Evolutionary conservation across 2,888 invertebrate species (phyloP), one percentile per base, ranked within the genome.

Genomic region (Cheilosia impressa): DNA sequence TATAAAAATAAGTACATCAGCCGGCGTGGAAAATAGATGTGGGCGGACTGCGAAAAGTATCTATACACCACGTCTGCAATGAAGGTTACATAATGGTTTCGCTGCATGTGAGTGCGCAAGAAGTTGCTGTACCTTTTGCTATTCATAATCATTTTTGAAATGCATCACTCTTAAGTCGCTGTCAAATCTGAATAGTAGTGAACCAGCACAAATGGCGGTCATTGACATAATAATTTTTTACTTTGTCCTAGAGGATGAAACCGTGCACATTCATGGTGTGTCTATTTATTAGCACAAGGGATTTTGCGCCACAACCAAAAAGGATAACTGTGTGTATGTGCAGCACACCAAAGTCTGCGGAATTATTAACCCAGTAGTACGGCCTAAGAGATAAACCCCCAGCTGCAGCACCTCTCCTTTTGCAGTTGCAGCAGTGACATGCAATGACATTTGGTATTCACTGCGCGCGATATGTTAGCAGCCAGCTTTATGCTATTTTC

Each of bases 391-490:
- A 68, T 63, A 27, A 27, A 1, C 19, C 50, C 38, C 55, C 31
- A 55, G 9, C 41, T 15, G 43, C 60, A 71, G 9, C 52, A 65
- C 13, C 19, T 73, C 17, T 31, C 10, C 55, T 45, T 31, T 62
- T 57, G 65, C 63, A 65, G 63, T 69, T 58, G 27, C 27, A 31
- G 79, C 72, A 62, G 34, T 66, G 71, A 77, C 47, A 72, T 82
- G 77, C 79, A 79, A 80, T 84, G 80, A 72, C 80, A 76, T 84
- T 84, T 80, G 65, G 65, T 71, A 80, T 80, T 84, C 84, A 71
- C 55, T 79, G 52, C 19, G 63, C 19, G 63, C 45, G 45, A 38
- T 38, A 27, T 57, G 55, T 38, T 38, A 24, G 78, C 43, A 66
- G 31, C 13, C 45, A 38, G 31, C 13, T 27, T 2, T 58, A 19